Evolutionary conservation across 2,113 vertebrate species (phyloP), one percentile per base, ranked within the genome.

Genomic region (Dryoscopus gambensis): DNA sequence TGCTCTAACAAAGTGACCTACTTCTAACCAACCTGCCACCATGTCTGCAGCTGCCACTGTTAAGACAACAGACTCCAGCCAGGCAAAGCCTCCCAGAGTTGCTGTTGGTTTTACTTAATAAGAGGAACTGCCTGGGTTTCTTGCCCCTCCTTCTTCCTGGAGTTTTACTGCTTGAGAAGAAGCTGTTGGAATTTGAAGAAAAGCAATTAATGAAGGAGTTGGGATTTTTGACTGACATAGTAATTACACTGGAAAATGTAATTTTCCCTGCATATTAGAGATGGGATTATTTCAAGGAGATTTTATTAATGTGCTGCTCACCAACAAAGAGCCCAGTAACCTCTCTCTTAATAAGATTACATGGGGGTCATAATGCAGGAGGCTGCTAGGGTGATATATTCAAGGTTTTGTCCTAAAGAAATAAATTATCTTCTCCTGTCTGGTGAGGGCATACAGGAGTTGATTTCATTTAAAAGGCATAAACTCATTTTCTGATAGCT

Each of bases 181-280:
- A 95, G 53, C 62, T 96, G 55, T 67, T 96, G 57, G 92, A 95
- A 97, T 96, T 83, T 82, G 60, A 39, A 96, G 65, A 95, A 92
- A 97, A 97, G 94, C 70, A 96, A 94, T 96, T 97, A 97, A 86
- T 96, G 85, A 80, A 80, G 87, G 87, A 98, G 82, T 78, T 95
- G 87, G n/a, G 78, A 57, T 67, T 71, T 96, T 97, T 84, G 47
- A 97, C 85, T 98, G 97, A 97, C 95, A 97, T n/a, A 96, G 89
- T 97, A 97, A 98, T 98, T 97, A 97, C 1, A 3, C 78, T 96
- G 80, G 90, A 96, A 97, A 98, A 97, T 97, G 91, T 97, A 96
- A 97, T 98, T 98, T 98, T 96, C 96, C 50, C 83, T 97, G 89
- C 84, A 67, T 97, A 95, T 97, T 97, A 96, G 92, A 97, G 95